Evolutionary conservation across 2,888 invertebrate genomes (phyloP).

Genomic region (Julus scanicus): DNA sequence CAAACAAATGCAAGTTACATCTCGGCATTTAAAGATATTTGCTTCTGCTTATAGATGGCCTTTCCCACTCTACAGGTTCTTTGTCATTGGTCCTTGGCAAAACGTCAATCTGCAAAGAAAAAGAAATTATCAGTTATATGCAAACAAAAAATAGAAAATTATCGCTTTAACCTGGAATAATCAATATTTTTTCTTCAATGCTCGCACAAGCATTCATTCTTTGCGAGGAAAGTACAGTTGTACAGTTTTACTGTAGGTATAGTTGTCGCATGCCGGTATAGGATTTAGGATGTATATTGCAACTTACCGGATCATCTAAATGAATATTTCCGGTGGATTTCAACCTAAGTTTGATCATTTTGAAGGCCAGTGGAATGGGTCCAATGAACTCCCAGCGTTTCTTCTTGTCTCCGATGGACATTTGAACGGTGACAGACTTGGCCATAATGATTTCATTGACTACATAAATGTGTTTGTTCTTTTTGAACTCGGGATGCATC

Average conservation of each 20-base stretch:
- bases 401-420: neutral
- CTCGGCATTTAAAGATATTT: too few species aligned
- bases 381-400: slow-evolving; percentile 13
- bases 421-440: neutral
- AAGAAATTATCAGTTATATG: neutral
- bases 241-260: too few species aligned
- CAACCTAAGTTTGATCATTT: neutral
- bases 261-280: too few species aligned
- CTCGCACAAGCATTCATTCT: too few species aligned
- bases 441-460: slow-evolving; percentile 16
- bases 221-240: too few species aligned
- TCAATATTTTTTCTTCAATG: too few species aligned
- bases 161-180: neutral
- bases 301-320: neutral
- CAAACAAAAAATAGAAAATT: neutral
- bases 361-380: slow-evolving; percentile 25
- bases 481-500: neutral
- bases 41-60: neutral
- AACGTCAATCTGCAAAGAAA: neutral
- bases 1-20: too few species aligned
- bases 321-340: neutral
- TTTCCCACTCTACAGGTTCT: neutral
- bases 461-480: neutral
- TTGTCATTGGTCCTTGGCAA: neutral
- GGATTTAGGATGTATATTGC: too few species aligned